Conservation (phyloP, 2,888 invertebrate species). For the Melinopterus prodromus region DNA sequence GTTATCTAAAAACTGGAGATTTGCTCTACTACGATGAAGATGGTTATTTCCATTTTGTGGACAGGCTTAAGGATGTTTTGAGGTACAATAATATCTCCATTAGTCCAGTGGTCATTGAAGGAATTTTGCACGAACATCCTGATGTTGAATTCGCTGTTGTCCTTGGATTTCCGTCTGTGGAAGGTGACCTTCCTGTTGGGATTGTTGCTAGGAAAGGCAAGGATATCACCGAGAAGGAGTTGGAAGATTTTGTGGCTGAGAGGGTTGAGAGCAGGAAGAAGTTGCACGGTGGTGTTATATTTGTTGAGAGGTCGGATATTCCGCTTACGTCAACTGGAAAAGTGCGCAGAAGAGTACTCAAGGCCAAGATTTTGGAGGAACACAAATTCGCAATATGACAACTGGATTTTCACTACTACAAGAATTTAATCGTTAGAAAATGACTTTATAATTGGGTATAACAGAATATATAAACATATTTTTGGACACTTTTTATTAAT, state of each 20-base stretch:
- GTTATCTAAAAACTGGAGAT: slow-evolving; percentile 65
- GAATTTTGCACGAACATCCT: slow-evolving; percentile 42
- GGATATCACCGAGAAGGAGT: slow-evolving; percentile 45
- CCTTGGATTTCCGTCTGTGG: slow-evolving; percentile 44
- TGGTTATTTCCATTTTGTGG: slow-evolving; percentile 61
- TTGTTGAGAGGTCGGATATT: slow-evolving; percentile 47
- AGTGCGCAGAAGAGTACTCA: slow-evolving; percentile 42
- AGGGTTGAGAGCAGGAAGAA: slow-evolving; percentile 51
- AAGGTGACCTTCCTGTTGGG: slow-evolving; percentile 45
- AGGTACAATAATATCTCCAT: slow-evolving; percentile 44
- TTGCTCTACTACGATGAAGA: slow-evolving; percentile 63
- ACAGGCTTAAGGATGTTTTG: slow-evolving; percentile 63
- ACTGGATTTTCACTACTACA: neutral
- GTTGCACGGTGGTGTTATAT: slow-evolving; percentile 53
- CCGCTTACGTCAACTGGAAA: slow-evolving; percentile 55
- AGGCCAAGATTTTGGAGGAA: slow-evolving; percentile 19
- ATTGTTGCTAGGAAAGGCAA: slow-evolving; percentile 29
- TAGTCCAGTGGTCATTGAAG: slow-evolving; percentile 43
- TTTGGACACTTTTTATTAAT: no score
- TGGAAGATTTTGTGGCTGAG: slow-evolving; percentile 49
- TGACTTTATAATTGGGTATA: no score
- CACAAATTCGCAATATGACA: neutral
- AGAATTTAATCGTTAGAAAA: no score
- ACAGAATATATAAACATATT: no score
- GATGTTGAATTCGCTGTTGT: slow-evolving; percentile 42